These are phyloP conservation scores for Menidia beryllina DNA, from an alignment of 2,113 vertebrate species.

Conservation along the genomic window DNA sequence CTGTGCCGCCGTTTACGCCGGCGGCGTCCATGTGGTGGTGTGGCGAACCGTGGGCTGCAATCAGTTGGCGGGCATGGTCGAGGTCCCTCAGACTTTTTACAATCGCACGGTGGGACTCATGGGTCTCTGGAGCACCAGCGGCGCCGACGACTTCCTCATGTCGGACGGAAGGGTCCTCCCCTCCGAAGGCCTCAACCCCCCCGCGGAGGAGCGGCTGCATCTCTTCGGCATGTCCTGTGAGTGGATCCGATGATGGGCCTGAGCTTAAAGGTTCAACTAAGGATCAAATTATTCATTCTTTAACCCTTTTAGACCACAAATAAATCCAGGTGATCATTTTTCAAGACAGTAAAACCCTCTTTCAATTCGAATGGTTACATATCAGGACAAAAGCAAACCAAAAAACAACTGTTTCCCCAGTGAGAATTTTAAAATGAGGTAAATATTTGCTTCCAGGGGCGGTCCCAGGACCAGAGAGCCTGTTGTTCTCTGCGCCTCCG, in stretches of 20 bases:
- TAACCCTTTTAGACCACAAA: neutral
- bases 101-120: slow-evolving; percentile 84
- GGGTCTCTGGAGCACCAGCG: slow-evolving; percentile 83
- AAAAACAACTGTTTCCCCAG: too few species aligned
- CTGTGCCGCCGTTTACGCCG: slow-evolving; percentile 76
- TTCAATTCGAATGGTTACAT: too few species aligned
- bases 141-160: slow-evolving; percentile 81
- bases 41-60: slow-evolving; percentile 54
- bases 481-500: slow-evolving; percentile 72
- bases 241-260: slow-evolving; percentile 36
- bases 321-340: too few species aligned
- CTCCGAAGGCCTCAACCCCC: slow-evolving; percentile 53
- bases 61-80: slow-evolving; percentile 75
- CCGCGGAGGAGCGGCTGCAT: slow-evolving; percentile 73
- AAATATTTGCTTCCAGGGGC: slow-evolving; percentile 73
- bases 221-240: slow-evolving; percentile 85
- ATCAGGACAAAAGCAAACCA: too few species aligned
- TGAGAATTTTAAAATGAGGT: neutral
- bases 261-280: too few species aligned
- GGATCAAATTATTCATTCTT: too few species aligned
- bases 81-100: slow-evolving; percentile 82
- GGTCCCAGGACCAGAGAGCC: slow-evolving; percentile 83
- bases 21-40: slow-evolving; percentile 79
- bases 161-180: slow-evolving; percentile 75
- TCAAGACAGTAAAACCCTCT: too few species aligned